Conservation (phyloP, 2,113 vertebrate genomes). For the Oenanthe oenanthe region DNA sequence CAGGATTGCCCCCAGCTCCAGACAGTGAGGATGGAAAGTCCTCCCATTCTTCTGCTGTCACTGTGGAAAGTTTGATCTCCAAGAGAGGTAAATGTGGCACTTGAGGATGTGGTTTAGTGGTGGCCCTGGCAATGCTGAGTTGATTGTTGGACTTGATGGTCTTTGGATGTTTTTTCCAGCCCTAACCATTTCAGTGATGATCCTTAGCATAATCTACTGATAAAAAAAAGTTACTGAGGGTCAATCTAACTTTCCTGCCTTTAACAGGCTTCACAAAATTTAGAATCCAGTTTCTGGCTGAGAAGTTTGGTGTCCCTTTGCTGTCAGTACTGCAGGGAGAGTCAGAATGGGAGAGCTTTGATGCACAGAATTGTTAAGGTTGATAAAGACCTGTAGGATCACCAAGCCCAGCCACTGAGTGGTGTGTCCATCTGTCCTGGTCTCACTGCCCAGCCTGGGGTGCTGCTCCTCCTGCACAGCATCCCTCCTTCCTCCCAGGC, state of each 20-base stretch:
- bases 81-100: not conserved
- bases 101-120: not conserved
- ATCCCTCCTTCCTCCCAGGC: not conserved
- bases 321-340: not conserved
- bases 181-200: not conserved
- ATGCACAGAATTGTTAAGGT: rapidly evolving
- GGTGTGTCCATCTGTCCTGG: not conserved
- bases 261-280: not conserved
- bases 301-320: not conserved
- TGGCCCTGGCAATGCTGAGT: not conserved
- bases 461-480: not conserved
- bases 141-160: not conserved
- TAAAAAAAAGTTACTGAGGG: not conserved
- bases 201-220: not conserved
- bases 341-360: not conserved
- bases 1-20: not conserved
- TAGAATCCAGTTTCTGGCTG: not conserved
- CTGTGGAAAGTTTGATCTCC: not conserved
- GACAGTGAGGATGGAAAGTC: not conserved
- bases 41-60: not conserved
- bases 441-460: not conserved
- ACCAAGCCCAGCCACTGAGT: rapidly evolving
- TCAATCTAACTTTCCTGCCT: not conserved
- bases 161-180: not conserved
- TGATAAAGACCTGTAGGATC: not conserved